phyloP scores from a whole-genome alignment of 2,113 vertebrate genomes.

The Piaya cayana region DNA sequence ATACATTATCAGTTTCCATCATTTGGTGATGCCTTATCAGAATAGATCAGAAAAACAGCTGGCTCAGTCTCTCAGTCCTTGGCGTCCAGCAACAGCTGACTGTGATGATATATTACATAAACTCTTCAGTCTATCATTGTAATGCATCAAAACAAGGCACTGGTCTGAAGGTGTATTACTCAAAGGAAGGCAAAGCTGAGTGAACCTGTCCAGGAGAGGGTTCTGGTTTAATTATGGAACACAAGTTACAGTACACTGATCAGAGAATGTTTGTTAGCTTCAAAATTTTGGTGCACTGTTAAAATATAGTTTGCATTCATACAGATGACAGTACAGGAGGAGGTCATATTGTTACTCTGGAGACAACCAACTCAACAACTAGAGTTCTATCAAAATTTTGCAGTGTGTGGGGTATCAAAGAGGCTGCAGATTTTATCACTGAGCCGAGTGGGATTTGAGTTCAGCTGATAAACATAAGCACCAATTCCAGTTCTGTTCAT shows the following conservation, averaged over 20 bases:
- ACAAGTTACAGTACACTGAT: conserved; percentile 48
- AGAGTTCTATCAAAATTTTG: neutral
- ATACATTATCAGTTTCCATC: conserved; percentile 25
- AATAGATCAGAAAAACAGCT: conserved; percentile 60
- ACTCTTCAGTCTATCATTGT: conserved; percentile 38
- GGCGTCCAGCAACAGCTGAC: conserved; percentile 65
- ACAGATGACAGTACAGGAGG: neutral
- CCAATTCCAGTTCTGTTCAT: neutral
- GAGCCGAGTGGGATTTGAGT: neutral
- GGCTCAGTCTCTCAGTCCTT: conserved; percentile 70
- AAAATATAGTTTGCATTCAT: conserved; percentile 7
- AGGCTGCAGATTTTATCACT: neutral
- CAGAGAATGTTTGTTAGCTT: conserved; percentile 19
- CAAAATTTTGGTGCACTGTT: conserved; percentile 2
- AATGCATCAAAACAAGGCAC: conserved; percentile 76
- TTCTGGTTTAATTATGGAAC: conserved; percentile 62
- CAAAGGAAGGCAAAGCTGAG: conserved; percentile 67
- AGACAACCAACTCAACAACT: neutral
- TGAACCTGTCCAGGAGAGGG: conserved; percentile 47
- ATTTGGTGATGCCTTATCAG: conserved; percentile 38
- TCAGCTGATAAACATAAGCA: neutral
- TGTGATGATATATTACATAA: conserved; percentile 67
- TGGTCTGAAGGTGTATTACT: conserved; percentile 76
- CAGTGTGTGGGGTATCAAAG: neutral
- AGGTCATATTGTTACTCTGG: neutral